A percentile compares a stretch with the other conserved stretches of the same genome.
Conservation (phyloP, 35 echinoderm and acorn worm genomes). For the Heliocidaris erythrogramma region DNA sequence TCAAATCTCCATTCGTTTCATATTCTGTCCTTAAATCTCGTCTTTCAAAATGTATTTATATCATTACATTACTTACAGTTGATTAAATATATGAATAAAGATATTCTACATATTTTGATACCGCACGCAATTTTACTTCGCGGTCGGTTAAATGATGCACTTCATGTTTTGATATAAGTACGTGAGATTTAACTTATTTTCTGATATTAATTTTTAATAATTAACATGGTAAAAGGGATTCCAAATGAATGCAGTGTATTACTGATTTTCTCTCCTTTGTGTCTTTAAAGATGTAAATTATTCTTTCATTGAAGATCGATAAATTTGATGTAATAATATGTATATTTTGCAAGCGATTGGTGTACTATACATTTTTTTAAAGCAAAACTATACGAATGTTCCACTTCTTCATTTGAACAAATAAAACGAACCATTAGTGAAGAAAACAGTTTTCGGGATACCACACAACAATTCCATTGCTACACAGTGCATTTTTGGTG, state of each 20-base stretch:
- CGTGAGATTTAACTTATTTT: not conserved
- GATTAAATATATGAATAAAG: not conserved
- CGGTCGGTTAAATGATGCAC: not conserved
- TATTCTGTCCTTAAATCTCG: too few species aligned
- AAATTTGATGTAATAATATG: not conserved
- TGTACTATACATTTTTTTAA: not conserved
- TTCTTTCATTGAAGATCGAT: not conserved
- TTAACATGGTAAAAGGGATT: too few species aligned
- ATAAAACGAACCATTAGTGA: not conserved
- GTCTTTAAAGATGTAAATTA: too few species aligned
- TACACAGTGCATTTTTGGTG: too few species aligned
- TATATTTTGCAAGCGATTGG: not conserved
- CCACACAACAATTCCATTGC: too few species aligned
- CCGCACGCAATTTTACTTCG: not conserved
- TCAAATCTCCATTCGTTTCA: too few species aligned
- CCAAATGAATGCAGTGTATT: too few species aligned
- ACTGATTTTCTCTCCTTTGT: too few species aligned
- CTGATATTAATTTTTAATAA: too few species aligned
- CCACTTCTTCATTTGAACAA: not conserved
- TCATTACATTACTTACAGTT: not conserved
- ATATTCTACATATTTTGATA: not conserved
- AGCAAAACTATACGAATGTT: not conserved
- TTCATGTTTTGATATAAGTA: not conserved
- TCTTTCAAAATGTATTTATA: not conserved
- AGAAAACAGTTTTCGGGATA: not conserved